Conservation (phyloP, 2,888 invertebrate species). For the Pterostichus madidus region DNA sequence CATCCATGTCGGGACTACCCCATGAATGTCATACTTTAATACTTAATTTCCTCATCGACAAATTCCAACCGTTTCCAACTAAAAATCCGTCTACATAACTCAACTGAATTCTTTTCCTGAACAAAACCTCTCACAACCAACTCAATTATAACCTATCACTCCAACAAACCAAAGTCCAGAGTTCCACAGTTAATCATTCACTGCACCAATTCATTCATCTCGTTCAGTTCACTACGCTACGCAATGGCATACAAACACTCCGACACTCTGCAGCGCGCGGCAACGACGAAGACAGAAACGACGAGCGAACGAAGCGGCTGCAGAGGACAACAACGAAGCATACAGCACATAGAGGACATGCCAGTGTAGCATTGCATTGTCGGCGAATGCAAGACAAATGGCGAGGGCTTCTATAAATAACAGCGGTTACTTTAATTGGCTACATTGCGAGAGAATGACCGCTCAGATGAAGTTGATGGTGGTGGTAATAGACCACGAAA, state of each 20-base stretch:
- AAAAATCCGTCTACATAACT: no score
- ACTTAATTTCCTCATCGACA: no score
- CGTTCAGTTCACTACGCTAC: conserved; percentile 3
- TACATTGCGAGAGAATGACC: conserved; percentile 51
- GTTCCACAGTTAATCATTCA: conserved; percentile 45
- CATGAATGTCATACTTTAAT: no score
- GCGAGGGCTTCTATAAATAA: conserved; percentile 56
- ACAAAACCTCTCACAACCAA: conserved; percentile 8
- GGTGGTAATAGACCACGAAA: background rate
- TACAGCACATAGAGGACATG: conserved; percentile 35
- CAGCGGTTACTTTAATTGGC: conserved; percentile 56
- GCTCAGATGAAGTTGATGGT: background rate
- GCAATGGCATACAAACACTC: background rate
- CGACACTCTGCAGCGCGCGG: no score
- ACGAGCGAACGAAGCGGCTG: background rate
- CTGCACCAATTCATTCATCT: conserved; percentile 39
- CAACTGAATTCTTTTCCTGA: no score
- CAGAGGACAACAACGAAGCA: background rate
- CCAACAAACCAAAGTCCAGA: conserved; percentile 29
- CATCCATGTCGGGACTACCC: no score
- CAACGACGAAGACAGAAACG: background rate
- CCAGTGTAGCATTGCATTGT: conserved; percentile 28
- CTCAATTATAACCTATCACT: conserved; percentile 38
- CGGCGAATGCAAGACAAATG: conserved; percentile 52
- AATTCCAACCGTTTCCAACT: no score